Conservation (phyloP, 2,797 vertebrate genomes). For the Leontocebus nigricollis region DNA sequence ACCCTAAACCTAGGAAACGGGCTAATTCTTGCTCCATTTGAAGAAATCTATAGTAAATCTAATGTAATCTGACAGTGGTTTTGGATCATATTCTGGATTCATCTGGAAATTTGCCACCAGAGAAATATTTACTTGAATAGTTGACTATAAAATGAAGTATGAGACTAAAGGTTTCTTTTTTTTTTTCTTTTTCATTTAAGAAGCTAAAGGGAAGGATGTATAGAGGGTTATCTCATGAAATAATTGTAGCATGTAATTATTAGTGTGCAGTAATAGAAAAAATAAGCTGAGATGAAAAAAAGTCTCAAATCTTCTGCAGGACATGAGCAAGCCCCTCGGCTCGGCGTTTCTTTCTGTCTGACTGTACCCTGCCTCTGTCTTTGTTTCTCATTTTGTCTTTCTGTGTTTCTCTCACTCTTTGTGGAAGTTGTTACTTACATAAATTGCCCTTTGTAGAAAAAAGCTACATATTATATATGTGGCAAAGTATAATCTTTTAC, state of each 20-base stretch:
- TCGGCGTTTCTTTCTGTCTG: not conserved
- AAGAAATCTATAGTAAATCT: constrained; percentile 61
- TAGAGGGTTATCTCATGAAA: constrained; percentile 63
- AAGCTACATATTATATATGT: constrained; percentile 80
- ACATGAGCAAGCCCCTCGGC: constrained; percentile 53
- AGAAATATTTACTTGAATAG: constrained; percentile 80
- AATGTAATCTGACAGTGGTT: constrained; percentile 41
- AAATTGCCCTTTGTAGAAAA: constrained; percentile 69
- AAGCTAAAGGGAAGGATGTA: constrained; percentile 58
- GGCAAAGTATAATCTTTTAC: constrained; percentile 78
- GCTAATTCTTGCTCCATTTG: constrained; percentile 98
- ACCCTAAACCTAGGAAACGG: constrained; percentile 94
- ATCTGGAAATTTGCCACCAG: constrained; percentile 75
- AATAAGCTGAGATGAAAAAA: constrained; percentile 19
- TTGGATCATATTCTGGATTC: constrained; percentile 72
- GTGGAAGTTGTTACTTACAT: constrained; percentile 57
- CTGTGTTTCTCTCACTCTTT: not conserved
- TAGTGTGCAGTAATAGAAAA: constrained; percentile 49
- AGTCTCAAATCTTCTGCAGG: constrained; percentile 75
- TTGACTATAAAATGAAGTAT: constrained; percentile 65
- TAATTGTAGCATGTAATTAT: constrained; percentile 58
- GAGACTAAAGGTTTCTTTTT: constrained; percentile 50
- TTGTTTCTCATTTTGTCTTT: constrained; percentile 19
- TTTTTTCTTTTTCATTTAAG: constrained; percentile 33
- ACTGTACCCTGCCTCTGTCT: constrained; percentile 7